Base-by-base conservation (phyloP, 1,140 invertebrate genomes). In the Ceratosolen solmsi region DNA sequence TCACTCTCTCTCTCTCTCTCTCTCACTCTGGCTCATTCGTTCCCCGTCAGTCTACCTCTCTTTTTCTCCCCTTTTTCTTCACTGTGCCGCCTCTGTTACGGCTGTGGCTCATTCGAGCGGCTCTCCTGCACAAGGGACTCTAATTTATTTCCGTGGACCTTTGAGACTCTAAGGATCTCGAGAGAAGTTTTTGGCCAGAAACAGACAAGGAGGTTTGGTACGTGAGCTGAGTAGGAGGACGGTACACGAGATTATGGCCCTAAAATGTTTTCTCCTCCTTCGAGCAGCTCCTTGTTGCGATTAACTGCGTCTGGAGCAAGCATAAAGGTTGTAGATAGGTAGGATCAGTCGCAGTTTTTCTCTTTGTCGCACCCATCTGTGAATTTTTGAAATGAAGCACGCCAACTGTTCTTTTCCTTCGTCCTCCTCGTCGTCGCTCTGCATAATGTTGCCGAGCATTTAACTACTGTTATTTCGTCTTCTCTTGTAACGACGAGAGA, bases 101-200 rank as follows among this genome's bases (percentile, higher is more conserved):
- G 54, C 54, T 56, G 11, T 41, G 17, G 71, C 71, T 73, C 46
- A 68, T 68, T 68, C 36, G 63, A 68, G 63, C 9, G 17, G 63
- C 38, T 68, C 17, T 51, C 17, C 74, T 63, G 36, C 38, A 60
- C 22, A 68, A 71, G 58, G 77, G 77, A 54, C 65, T 79, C 65
- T 79, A 79, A 79, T 79, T 79, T 79, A 79, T 79, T 79, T 79
- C 65, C 77, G 63, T 54, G 33, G 65, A 79, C 77, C 77, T 41
- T 56, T 36, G 51, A 75, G 73, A 75, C 73, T 79, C 77, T 30
- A n/a, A 79, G 65, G 77, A 79, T 79, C 77, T 71, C 77, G 46
- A 75, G 46, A 75, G 54, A 41, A 75, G 51, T 75, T 75, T 75
- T 60, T 60, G 54, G 73, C 54, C 54, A 49, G 80, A 73, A 13